Evolutionary conservation across 2,113 vertebrate genomes (phyloP).

Genomic region (Lepidothrix coronata): DNA sequence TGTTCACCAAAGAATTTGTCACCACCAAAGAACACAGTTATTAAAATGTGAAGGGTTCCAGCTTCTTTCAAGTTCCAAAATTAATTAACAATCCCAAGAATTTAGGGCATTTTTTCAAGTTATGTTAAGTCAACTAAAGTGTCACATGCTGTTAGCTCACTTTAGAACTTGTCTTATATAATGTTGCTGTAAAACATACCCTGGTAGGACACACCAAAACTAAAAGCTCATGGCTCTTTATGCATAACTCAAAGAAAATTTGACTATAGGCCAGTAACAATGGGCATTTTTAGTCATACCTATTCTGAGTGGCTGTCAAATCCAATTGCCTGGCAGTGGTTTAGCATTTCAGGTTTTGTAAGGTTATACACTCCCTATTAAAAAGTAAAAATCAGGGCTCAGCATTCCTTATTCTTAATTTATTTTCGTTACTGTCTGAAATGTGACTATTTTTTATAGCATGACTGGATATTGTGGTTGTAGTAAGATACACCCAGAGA

Average conservation of each 20-base stretch:
- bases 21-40: neutral
- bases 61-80: neutral
- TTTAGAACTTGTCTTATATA: conserved; percentile 12
- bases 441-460: neutral
- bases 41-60: neutral
- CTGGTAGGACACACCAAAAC: neutral
- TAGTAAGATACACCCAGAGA: neutral
- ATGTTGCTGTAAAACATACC: neutral
- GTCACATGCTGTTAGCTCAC: neutral
- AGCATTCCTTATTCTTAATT: neutral
- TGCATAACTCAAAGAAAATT: neutral
- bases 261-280: neutral
- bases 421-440: neutral
- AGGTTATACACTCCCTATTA: neutral
- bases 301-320: neutral
- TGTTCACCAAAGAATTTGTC: neutral
- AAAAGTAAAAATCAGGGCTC: neutral
- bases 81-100: neutral
- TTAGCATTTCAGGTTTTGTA: neutral
- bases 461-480: neutral
- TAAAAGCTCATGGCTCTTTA: neutral
- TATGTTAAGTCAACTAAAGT: neutral
- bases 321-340: neutral
- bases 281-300: neutral
- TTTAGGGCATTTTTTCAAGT: conserved; percentile 10